phyloP scores from a whole-genome alignment of 2,113 vertebrate species.

The Eudyptes chrysolophus region DNA sequence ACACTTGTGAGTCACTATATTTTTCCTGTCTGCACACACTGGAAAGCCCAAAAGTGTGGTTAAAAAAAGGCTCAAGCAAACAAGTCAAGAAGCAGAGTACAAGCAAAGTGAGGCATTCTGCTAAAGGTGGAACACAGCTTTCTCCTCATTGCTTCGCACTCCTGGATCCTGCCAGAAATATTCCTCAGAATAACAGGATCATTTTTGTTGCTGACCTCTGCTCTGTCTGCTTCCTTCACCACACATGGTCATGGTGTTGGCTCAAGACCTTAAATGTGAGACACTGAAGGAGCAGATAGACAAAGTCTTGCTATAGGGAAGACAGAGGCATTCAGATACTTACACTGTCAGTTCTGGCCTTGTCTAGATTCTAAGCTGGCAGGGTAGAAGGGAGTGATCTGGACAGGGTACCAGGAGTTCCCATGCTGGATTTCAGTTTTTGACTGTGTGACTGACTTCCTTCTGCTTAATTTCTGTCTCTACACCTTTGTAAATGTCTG shows the following conservation, averaged over 20 bases:
- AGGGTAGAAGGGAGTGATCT: background rate
- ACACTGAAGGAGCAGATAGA: background rate
- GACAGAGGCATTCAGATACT: background rate
- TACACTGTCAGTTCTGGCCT: background rate
- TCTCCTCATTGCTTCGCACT: background rate
- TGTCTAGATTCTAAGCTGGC: background rate
- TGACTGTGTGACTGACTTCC: background rate
- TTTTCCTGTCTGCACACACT: slow-evolving; percentile 33
- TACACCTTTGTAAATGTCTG: background rate
- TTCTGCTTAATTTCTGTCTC: background rate
- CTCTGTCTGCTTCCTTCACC: background rate
- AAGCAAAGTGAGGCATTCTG: background rate
- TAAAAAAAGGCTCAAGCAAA: slow-evolving; percentile 44
- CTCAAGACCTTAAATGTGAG: background rate
- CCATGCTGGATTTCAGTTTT: background rate
- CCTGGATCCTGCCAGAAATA: background rate
- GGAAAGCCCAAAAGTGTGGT: background rate
- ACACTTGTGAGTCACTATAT: slow-evolving; percentile 28
- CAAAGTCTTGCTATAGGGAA: background rate
- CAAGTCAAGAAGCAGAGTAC: background rate
- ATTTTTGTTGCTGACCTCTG: background rate
- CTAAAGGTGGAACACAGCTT: slow-evolving; percentile 31
- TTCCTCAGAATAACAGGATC: background rate
- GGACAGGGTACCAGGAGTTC: background rate
- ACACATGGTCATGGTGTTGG: background rate